Conservation (phyloP, 2,113 vertebrate genomes). For the Oncorhynchus keta region DNA sequence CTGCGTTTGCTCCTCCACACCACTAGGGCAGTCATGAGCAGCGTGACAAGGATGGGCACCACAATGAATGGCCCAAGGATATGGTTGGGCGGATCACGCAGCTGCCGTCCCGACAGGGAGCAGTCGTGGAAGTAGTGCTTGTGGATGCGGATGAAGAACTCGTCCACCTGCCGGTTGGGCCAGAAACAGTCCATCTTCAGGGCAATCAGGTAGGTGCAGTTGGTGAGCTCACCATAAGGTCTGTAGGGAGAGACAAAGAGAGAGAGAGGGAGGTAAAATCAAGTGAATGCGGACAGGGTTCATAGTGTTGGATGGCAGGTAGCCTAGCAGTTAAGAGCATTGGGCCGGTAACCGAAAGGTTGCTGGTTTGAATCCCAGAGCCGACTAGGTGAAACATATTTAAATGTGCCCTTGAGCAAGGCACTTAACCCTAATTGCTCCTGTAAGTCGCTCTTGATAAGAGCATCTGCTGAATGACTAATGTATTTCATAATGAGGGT, state of each 20-base stretch:
- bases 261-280: background rate
- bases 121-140: slow-evolving; percentile 86
- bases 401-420: too few species aligned
- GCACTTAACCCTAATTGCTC: too few species aligned
- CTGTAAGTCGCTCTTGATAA: too few species aligned
- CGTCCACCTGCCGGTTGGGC: slow-evolving; percentile 87
- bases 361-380: too few species aligned
- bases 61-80: slow-evolving; percentile 87
- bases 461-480: too few species aligned
- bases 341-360: too few species aligned
- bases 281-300: background rate
- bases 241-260: slow-evolving; percentile 57
- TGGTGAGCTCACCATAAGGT: slow-evolving; percentile 82
- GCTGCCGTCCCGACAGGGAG: slow-evolving; percentile 77
- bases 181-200: slow-evolving; percentile 83
- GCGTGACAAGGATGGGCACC: slow-evolving; percentile 83
- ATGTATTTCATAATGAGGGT: too few species aligned
- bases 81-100: slow-evolving; percentile 81
- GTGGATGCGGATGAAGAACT: slow-evolving; percentile 87
- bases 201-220: slow-evolving; percentile 84
- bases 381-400: too few species aligned
- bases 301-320: too few species aligned
- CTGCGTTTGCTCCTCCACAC: slow-evolving; percentile 91
- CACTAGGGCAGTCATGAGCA: slow-evolving; percentile 87
- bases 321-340: too few species aligned